phyloP scores from a whole-genome alignment of 2,888 invertebrate genomes.

The Euproctis similis region DNA sequence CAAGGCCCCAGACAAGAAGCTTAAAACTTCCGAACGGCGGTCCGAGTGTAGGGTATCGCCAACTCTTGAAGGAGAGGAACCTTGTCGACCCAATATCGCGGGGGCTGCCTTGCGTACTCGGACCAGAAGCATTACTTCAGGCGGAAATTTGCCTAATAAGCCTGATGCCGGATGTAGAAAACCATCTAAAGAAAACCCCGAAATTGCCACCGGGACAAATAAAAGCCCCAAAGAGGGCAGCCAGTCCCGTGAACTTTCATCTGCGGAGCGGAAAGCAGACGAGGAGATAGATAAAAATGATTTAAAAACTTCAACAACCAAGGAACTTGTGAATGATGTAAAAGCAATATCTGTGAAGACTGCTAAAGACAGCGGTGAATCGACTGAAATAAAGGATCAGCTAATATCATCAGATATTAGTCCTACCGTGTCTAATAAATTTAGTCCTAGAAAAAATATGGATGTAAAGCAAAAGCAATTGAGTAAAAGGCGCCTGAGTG shows the following conservation, averaged over 20 bases:
- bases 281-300: constrained; percentile 60
- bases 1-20: constrained; percentile 86
- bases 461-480: constrained; percentile 40
- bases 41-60: constrained; percentile 82
- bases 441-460: constrained; percentile 41
- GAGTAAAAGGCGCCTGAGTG: constrained; percentile 27
- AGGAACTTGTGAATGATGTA: constrained; percentile 32
- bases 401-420: constrained; percentile 18
- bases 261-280: constrained; percentile 79
- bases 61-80: constrained; percentile 86
- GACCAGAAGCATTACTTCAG: constrained; percentile 80
- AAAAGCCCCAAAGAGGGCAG: constrained; percentile 75
- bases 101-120: constrained; percentile 77
- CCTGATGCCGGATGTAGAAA: constrained; percentile 71
- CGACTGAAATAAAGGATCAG: constrained; percentile 52
- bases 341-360: constrained; percentile 33
- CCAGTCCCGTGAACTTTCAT: constrained; percentile 76
- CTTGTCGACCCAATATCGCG: constrained; percentile 64
- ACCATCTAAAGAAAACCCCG: constrained; percentile 60
- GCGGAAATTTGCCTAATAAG: constrained; percentile 80
- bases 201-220: constrained; percentile 49
- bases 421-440: constrained; percentile 21
- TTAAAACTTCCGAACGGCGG: constrained; percentile 89
- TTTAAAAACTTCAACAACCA: constrained; percentile 36
- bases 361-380: constrained; percentile 34